phyloP scores from a whole-genome alignment of 2,888 invertebrate species.

The Lithodes maja region DNA sequence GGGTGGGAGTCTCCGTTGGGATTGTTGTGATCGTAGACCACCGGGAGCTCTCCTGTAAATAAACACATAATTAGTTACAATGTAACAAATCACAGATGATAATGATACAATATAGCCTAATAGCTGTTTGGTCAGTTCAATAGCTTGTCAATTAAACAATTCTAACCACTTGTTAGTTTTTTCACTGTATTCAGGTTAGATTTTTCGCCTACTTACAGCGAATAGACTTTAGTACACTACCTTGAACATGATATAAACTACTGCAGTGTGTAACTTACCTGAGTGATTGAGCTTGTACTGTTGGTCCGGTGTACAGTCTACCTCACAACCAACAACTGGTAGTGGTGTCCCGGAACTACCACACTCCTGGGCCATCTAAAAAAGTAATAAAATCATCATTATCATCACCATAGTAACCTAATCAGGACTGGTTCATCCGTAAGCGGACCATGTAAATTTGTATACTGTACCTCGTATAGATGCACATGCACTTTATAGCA shows the following conservation, averaged over 20 bases:
- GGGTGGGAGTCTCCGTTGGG: conserved; percentile 19
- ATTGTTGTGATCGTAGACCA: conserved; percentile 60
- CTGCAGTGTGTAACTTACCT: conserved; percentile 17
- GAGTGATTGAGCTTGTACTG: conserved; percentile 58
- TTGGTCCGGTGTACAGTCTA: conserved; percentile 71
- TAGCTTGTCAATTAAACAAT: neutral
- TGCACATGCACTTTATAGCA: too few species aligned
- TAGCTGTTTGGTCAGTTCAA: neutral
- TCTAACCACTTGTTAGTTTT: neutral
- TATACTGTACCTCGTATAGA: too few species aligned
- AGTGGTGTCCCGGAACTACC: conserved; percentile 61
- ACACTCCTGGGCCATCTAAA: conserved; percentile 57
- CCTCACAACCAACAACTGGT: conserved; percentile 72
- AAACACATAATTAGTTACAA: neutral
- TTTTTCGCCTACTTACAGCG: too few species aligned
- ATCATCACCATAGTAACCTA: neutral
- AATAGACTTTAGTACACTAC: too few species aligned
- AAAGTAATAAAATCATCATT: neutral
- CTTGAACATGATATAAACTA: too few species aligned
- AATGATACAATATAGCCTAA: conserved; percentile 8
- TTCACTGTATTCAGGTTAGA: neutral
- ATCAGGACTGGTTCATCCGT: too few species aligned
- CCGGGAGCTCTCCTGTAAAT: conserved; percentile 55
- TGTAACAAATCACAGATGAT: neutral
- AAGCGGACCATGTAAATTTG: too few species aligned